Base-by-base conservation (phyloP, 2,888 invertebrate species). In the Lithophane semibrunnea region DNA sequence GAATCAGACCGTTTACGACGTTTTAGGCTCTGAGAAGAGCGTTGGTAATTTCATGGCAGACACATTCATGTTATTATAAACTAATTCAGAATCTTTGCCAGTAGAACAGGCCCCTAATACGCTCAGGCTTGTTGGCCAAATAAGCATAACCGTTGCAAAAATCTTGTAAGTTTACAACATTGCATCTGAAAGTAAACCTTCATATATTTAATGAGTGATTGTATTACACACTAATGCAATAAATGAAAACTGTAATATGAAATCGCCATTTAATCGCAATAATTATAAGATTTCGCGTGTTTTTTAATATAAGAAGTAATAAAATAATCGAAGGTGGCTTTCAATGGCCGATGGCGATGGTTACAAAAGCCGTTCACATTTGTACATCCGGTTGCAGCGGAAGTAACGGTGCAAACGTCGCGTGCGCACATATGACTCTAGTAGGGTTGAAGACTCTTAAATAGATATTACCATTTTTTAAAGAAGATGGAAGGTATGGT, bases 381-480 rank as follows among this genome's bases (percentile, higher is more conserved):
- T 44, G 73, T 69, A 88, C 88, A 88, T 92, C 92, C 92, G 90
- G 90, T 79, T 93, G 89, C 90, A 89, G 78, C 93, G 95, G 95
- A 95, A 94, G 93, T 94, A 93, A 95, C 94, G 92, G 94, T 91
- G 90, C 81, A 75, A 85, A 77, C 85, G 91, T 89, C 93, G 93
- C 93, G 93, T 93, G 94, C 94, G 88, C 90, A 85, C 70, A 75
- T 74, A 24, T 68, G 47, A 65, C 64, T 77, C 67, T 86, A 82
- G 80, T 86, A 84, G 80, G 86, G 82, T 72, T 88, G 78, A 29
- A 68, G 21, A 56, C 13, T 54, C 13, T 29, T 44, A 29, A 73
- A 66, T n/a, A 65, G 10, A 44, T 54, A 47, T 13, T 12, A 37
- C 10, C 10, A 44, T 58, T 49, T 64, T 10, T 56, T 56, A 8